Evolutionary conservation across 2,888 invertebrate genomes (phyloP).

Genomic region (Aethes cnicana): DNA sequence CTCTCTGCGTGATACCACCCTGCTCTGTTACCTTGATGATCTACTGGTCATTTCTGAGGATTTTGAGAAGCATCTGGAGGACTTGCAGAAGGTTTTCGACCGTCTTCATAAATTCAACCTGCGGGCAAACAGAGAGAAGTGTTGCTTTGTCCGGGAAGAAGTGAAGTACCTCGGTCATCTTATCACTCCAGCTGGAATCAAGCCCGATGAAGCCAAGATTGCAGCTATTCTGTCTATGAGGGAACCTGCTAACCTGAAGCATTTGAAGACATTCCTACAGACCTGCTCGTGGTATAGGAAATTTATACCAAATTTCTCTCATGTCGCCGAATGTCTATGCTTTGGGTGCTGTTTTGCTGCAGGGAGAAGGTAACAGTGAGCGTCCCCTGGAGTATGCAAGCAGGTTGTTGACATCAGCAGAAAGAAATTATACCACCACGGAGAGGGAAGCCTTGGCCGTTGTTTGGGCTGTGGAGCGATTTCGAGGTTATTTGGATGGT

Average conservation of each 20-base stretch:
- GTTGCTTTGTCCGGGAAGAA: slow-evolving; percentile 6
- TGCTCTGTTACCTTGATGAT: slow-evolving; percentile 39
- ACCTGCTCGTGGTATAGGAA: slow-evolving; percentile 47
- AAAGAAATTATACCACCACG: slow-evolving; percentile 49
- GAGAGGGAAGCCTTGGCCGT: slow-evolving; percentile 44
- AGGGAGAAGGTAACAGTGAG: slow-evolving; percentile 20
- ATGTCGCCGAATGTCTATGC: slow-evolving; percentile 34
- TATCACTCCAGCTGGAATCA: slow-evolving; percentile 9
- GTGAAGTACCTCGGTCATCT: slow-evolving; percentile 19
- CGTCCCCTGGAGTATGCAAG: slow-evolving; percentile 20
- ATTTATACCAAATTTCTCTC: slow-evolving; percentile 37
- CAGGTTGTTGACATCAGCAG: slow-evolving; percentile 26
- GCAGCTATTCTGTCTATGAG: slow-evolving; percentile 11
- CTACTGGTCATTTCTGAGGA: slow-evolving; percentile 36
- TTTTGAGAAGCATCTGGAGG: slow-evolving; percentile 33
- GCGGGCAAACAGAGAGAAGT: slow-evolving; percentile 31
- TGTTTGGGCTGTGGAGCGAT: too few relatives aligned
- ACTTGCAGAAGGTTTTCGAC: slow-evolving; percentile 31
- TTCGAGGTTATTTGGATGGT: slow-evolving; percentile 44
- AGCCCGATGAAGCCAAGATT: slow-evolving; percentile 8
- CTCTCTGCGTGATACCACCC: slow-evolving; percentile 26
- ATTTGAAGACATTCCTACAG: too few relatives aligned
- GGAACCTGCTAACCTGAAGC: slow-evolving; percentile 1
- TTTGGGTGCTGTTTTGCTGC: slow-evolving; percentile 38
- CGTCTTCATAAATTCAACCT: slow-evolving; percentile 27